Evolutionary conservation across 2,888 invertebrate species (phyloP).

Genomic region (Amiota minor): DNA sequence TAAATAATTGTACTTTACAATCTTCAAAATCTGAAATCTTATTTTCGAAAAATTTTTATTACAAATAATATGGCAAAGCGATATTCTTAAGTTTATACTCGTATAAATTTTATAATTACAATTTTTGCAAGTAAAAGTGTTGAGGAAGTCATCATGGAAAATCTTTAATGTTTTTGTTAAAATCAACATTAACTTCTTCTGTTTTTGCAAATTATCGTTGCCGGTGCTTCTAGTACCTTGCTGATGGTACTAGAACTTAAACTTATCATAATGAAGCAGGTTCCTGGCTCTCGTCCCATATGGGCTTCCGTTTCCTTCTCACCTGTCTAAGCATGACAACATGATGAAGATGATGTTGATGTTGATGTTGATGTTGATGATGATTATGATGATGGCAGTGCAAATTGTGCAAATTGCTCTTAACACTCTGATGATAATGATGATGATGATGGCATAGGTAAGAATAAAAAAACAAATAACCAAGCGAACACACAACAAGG

Average conservation of each 20-base stretch:
- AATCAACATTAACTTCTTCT: background rate
- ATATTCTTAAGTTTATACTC: too few species aligned
- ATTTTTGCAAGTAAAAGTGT: too few species aligned
- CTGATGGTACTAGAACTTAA: background rate
- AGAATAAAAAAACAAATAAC: background rate
- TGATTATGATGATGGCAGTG: background rate
- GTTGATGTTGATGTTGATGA: too few species aligned
- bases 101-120: too few species aligned
- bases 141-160: background rate
- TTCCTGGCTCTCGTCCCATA: background rate
- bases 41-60: too few species aligned
- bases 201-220: background rate
- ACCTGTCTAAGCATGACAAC: conserved; percentile 10
- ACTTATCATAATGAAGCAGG: conserved; percentile 23
- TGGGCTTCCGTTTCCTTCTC: conserved; percentile 19
- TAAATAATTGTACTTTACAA: too few species aligned
- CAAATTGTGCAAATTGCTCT: background rate
- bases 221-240: background rate
- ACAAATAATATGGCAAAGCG: too few species aligned
- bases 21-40: too few species aligned
- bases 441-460: background rate
- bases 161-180: background rate
- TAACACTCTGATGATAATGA: too few species aligned
- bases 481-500: background rate
- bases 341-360: background rate